Conservation (phyloP, 2,113 vertebrate species). For the Trochalopteron elliotii region DNA sequence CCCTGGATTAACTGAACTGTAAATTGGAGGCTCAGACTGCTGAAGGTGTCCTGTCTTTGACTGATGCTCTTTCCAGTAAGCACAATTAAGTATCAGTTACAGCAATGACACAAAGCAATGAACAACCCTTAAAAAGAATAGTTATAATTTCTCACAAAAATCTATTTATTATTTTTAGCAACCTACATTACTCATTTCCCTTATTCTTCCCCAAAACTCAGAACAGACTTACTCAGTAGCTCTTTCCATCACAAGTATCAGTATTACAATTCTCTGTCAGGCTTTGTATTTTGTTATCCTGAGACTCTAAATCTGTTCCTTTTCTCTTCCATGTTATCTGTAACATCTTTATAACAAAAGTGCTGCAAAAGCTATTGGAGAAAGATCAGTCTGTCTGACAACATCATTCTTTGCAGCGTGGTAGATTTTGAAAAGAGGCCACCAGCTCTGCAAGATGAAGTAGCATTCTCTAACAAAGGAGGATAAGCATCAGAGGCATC, state of each 20-base stretch:
- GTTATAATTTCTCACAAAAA: neutral
- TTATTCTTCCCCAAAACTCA: neutral
- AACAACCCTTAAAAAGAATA: neutral
- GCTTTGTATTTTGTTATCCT: slow-evolving; percentile 10
- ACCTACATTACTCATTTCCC: neutral
- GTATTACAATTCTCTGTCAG: neutral
- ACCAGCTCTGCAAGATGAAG: neutral
- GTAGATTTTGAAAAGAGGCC: slow-evolving; percentile 18
- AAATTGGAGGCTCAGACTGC: neutral
- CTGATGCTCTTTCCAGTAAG: neutral
- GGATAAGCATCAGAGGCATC: slow-evolving; percentile 58
- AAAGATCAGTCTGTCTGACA: slow-evolving; percentile 47
- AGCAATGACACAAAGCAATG: neutral
- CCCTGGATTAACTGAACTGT: neutral
- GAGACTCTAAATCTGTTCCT: slow-evolving; percentile 31
- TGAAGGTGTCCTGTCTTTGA: neutral
- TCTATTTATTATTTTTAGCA: neutral
- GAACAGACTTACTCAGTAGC: neutral
- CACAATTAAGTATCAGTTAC: neutral
- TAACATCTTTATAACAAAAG: slow-evolving; percentile 52
- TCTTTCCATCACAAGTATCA: slow-evolving; percentile 6
- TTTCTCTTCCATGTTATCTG: slow-evolving; percentile 41
- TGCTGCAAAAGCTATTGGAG: slow-evolving; percentile 35
- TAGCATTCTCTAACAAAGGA: slow-evolving; percentile 39
- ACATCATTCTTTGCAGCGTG: slow-evolving; percentile 28